Evolutionary conservation across 2,113 vertebrate species (phyloP).

Genomic region (Pseudopipra pipra): DNA sequence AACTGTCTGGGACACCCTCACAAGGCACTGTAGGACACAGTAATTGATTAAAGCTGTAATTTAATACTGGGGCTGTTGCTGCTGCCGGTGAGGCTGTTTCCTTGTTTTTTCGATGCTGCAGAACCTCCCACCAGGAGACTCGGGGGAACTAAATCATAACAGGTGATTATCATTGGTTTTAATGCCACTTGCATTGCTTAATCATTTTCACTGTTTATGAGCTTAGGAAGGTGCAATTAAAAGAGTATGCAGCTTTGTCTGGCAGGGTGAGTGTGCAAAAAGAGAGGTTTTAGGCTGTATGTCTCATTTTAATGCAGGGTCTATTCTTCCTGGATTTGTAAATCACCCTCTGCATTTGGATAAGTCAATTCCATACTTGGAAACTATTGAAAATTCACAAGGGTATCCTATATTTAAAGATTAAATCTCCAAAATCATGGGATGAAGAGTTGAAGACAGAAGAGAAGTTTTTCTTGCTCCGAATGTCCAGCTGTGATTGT

Average conservation of each 20-base stretch:
- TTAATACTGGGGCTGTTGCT: not conserved
- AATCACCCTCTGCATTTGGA: not conserved
- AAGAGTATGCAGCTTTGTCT: not conserved
- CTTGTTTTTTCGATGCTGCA: not conserved
- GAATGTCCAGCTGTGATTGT: not conserved
- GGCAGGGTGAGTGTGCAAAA: not conserved
- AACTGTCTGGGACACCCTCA: not conserved
- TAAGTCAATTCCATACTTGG: not conserved
- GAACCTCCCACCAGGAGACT: not conserved
- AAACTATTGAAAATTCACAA: not conserved
- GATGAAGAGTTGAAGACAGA: not conserved
- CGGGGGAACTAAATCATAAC: not conserved
- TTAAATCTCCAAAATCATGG: not conserved
- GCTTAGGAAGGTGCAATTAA: not conserved
- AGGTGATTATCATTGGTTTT: not conserved
- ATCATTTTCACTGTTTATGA: not conserved
- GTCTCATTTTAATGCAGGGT: not conserved
- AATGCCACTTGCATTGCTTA: not conserved
- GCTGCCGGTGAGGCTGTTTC: not conserved
- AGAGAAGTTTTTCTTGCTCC: not conserved
- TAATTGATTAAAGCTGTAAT: not conserved
- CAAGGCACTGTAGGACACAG: not conserved
- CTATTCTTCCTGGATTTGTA: not conserved
- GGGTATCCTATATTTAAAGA: not conserved
- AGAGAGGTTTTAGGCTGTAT: not conserved